Evolutionary conservation across 1,140 invertebrate genomes (phyloP).

Genomic region (Drosophila suzukii): DNA sequence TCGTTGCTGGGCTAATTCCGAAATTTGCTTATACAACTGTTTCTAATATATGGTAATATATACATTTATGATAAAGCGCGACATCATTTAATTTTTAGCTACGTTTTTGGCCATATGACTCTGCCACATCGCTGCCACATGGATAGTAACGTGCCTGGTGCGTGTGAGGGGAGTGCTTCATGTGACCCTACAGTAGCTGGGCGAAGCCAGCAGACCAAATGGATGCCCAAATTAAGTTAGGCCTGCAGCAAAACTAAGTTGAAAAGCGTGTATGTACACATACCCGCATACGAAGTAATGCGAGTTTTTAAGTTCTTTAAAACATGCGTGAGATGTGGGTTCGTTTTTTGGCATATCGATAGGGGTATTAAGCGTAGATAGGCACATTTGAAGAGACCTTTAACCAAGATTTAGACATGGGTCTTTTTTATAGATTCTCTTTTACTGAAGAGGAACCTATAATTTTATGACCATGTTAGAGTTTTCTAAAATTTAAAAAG

Average conservation of each 20-base stretch:
- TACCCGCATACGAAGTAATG: slow-evolving; percentile 2
- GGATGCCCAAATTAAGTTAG: slow-evolving; percentile 46
- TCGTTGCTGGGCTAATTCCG: no score
- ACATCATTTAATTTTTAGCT: neutral
- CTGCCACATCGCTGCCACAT: slow-evolving; percentile 4
- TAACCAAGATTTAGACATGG: no score
- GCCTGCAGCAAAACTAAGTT: slow-evolving; percentile 23
- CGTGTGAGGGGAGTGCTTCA: slow-evolving; percentile 20
- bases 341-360: neutral
- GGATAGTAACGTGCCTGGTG: slow-evolving; percentile 25
- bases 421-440: no score
- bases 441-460: no score
- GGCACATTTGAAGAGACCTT: no score
- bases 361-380: no score
- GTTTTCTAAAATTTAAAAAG: neutral
- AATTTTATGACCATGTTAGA: neutral
- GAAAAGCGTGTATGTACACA: slow-evolving; percentile 4
- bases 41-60: no score
- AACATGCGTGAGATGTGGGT: neutral
- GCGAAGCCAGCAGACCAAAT: slow-evolving; percentile 15
- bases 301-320: slow-evolving; percentile 7
- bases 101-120: neutral
- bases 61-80: no score
- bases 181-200: slow-evolving; percentile 13
- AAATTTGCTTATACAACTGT: no score